Evolutionary conservation across 53 echinoderm and acorn worm species (phyloP), one percentile per base, ranked within the genome.

Genomic region (Temnopleurus reevesii): DNA sequence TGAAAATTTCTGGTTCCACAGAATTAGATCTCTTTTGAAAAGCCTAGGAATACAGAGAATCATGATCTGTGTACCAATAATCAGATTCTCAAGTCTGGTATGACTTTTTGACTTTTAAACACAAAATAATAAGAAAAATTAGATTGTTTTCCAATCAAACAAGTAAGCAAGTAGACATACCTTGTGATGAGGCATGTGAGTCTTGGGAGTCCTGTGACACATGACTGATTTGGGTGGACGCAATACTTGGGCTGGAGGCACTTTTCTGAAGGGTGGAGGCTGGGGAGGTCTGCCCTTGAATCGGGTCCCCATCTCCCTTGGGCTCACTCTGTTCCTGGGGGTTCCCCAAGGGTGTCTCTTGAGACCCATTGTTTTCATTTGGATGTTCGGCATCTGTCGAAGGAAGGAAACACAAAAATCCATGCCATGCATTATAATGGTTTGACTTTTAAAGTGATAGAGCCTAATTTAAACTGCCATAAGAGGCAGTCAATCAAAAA

Each of bases 201-300:
- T 87, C 88, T 21, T 71, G 71, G 3, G 88, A 87, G 36, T 71
- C 88, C 35, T 87, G 88, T 23, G 86, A 86, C 45, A 63, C 46
- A 36, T 86, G 63, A 45, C 61, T 86, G 86, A 63, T 63, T 43
- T 86, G 86, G 4, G 88, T 66, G 51, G 88, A 87, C 1, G 88
- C 88, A 12, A 87, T 87, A 24, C 88, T 87, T 46, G 88, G 88
- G 53, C 88, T 87, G 28, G 88, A 87, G 4, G 88, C 88, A 51
- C 88, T 87, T 53, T 87, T 87, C 28, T 46, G 47, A 17, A 87
- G 71, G 60, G 59, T 86, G 53, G 65, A 46, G 13, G 47, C 64
- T 33, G 46, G 34, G 0, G 88, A 23, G 13, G 65, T 66, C 26
- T 66, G 30, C 36, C 51, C 88, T 49, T 4, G 19, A 33, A 35